Percentiles rank a stretch among this genome's conserved stretches.
phyloP scores from a whole-genome alignment of 2,113 vertebrate species.

The Lophotis ruficrista region DNA sequence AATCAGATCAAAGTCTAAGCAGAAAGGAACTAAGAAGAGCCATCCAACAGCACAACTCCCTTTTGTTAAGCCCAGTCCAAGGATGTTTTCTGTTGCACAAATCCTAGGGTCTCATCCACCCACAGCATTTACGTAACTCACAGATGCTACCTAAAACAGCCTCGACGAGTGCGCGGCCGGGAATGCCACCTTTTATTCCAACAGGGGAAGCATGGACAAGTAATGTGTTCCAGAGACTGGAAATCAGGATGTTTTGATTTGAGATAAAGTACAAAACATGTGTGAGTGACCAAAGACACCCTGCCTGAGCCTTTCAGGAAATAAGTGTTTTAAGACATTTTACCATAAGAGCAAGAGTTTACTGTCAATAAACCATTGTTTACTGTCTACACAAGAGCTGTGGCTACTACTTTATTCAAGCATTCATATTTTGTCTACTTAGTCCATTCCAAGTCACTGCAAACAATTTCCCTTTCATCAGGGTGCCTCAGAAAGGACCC shows the following conservation, averaged over 20 bases:
- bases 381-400: slow-evolving; percentile 43
- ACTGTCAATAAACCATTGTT: slow-evolving; percentile 61
- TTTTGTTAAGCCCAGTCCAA: neutral
- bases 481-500: neutral
- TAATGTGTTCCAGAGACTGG: slow-evolving; percentile 57
- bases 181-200: slow-evolving; percentile 47
- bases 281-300: slow-evolving; percentile 49
- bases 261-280: slow-evolving; percentile 64
- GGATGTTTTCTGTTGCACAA: neutral
- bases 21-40: neutral
- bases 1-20: neutral
- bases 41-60: neutral
- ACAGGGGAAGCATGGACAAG: slow-evolving; percentile 40
- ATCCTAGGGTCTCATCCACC: neutral
- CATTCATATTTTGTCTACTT: slow-evolving; percentile 47
- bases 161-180: neutral
- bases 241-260: slow-evolving; percentile 70
- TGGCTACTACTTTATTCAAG: slow-evolving; percentile 43
- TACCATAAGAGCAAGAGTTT: slow-evolving; percentile 38
- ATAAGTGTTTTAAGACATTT: slow-evolving; percentile 40
- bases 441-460: slow-evolving; percentile 9
- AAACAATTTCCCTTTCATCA: slow-evolving; percentile 11
- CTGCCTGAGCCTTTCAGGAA: slow-evolving; percentile 59
- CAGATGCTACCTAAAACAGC: neutral
- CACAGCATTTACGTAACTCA: neutral